A percentile compares a stretch with the other conserved stretches of the same genome.
phyloP scores from a whole-genome alignment of 37 sponge, comb jelly and placozoan species.

The Agelas oroides region DNA sequence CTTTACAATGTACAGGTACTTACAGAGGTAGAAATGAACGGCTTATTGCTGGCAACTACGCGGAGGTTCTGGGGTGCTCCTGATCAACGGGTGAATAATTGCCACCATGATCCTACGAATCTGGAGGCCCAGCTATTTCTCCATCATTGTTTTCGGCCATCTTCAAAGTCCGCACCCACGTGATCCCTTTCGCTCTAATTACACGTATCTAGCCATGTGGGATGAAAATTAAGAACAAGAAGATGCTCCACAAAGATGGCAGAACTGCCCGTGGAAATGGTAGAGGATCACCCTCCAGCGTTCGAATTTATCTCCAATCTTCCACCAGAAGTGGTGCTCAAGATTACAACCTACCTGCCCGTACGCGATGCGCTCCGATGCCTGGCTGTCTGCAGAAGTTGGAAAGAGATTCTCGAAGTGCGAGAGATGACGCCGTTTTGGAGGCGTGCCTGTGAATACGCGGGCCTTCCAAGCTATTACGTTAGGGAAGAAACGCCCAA shows the following conservation, averaged over 20 bases:
- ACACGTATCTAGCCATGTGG: background rate
- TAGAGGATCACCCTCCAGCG: background rate
- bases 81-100: too few relatives aligned
- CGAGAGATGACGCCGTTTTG: constrained; percentile 37
- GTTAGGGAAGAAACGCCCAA: background rate
- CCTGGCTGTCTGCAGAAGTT: constrained; percentile 19
- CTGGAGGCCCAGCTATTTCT: too few relatives aligned
- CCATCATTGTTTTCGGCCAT: too few relatives aligned
- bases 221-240: constrained; percentile 1
- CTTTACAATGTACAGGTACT: too few relatives aligned
- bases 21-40: too few relatives aligned
- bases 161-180: background rate
- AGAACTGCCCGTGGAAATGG: too few relatives aligned
- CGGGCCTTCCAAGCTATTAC: constrained; percentile 34
- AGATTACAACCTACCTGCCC: constrained; percentile 22
- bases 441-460: constrained; percentile 32
- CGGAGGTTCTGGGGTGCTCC: too few relatives aligned
- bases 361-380: constrained; percentile 36
- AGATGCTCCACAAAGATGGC: background rate
- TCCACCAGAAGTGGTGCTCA: constrained; percentile 35
- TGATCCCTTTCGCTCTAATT: background rate
- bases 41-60: too few relatives aligned
- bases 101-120: too few relatives aligned
- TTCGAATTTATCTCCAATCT: constrained; percentile 20
- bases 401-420: constrained; percentile 20